A percentile compares a stretch with the other conserved stretches of the same genome.
Evolutionary conservation across 2,888 invertebrate genomes (phyloP).

Genomic region (Drosophila villosipedis): DNA sequence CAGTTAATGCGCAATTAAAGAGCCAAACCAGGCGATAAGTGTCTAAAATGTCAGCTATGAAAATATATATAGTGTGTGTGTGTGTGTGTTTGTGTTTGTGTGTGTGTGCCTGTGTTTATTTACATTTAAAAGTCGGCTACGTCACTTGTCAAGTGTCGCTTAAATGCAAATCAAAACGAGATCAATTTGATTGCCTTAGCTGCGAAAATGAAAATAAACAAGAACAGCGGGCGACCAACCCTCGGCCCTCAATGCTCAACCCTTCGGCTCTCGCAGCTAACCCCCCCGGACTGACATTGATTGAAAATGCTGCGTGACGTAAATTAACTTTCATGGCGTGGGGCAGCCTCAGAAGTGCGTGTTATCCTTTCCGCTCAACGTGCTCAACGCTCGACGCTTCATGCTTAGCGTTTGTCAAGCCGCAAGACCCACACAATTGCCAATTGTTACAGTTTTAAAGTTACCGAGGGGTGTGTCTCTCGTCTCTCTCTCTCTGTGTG

Average conservation of each 20-base stretch:
- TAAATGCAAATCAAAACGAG: constrained; percentile 78
- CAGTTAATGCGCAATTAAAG: constrained; percentile 68
- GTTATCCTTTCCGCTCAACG: constrained; percentile 70
- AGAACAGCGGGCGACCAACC: constrained; percentile 62
- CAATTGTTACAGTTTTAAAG: constrained; percentile 78
- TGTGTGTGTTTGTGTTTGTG: constrained; percentile 17
- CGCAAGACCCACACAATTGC: constrained; percentile 79
- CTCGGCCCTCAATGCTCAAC: constrained; percentile 25
- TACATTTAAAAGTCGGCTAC: constrained; percentile 45
- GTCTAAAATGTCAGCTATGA: constrained; percentile 59
- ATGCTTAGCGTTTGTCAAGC: constrained; percentile 62
- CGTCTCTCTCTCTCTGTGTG: constrained; percentile 1
- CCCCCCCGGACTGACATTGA: constrained; percentile 67
- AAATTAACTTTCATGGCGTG: constrained; percentile 77
- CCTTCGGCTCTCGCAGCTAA: constrained; percentile 25
- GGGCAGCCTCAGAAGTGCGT: constrained; percentile 68
- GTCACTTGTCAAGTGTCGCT: constrained; percentile 68
- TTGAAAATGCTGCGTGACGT: constrained; percentile 80
- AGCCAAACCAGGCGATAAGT: constrained; percentile 64
- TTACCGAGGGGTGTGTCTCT: constrained; percentile 44
- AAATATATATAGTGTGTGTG: no score
- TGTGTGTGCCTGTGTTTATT: constrained; percentile 58
- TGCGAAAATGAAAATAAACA: constrained; percentile 74
- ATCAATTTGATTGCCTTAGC: constrained; percentile 70
- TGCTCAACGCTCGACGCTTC: constrained; percentile 1